phyloP scores from a whole-genome alignment of 2,797 vertebrate genomes.

The Gymnopithys bicolor region DNA sequence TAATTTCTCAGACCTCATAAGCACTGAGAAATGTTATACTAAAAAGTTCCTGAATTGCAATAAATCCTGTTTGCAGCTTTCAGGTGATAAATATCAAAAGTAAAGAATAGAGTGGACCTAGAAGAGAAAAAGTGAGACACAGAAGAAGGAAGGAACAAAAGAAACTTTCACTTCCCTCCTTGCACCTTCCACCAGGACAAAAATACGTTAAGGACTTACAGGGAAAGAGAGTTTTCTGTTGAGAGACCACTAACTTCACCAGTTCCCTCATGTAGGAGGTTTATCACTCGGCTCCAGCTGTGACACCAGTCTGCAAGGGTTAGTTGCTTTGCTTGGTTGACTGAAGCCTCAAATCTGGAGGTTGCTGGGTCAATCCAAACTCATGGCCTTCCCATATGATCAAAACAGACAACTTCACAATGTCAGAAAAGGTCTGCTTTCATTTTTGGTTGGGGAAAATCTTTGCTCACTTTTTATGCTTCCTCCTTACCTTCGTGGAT shows the following conservation, averaged over 20 bases:
- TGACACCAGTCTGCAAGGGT: constrained; percentile 29
- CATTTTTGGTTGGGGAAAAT: not conserved
- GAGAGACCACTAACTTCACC: not conserved
- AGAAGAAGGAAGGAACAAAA: not conserved
- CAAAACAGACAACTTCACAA: not conserved
- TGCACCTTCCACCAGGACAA: not conserved
- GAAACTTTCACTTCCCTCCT: not conserved
- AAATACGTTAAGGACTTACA: not conserved
- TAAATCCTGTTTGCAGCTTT: not conserved
- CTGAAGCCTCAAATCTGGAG: constrained; percentile 42
- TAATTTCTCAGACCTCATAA: not conserved
- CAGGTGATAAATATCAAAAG: not conserved
- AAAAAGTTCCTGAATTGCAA: not conserved
- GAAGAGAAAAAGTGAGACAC: not conserved
- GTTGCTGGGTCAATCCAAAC: constrained; percentile 21
- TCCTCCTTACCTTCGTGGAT: not conserved
- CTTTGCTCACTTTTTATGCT: constrained; percentile 4
- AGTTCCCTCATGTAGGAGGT: not conserved
- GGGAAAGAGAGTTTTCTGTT: not conserved
- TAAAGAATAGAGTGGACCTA: not conserved
- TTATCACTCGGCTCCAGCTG: constrained; percentile 43
- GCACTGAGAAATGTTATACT: not conserved
- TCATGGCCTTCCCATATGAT: constrained; percentile 4
- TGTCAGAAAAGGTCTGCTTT: constrained; percentile 10
- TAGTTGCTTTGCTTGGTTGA: constrained; percentile 58